Conservation (phyloP, 1,140 invertebrate species). For the Ridgeia piscesae region DNA sequence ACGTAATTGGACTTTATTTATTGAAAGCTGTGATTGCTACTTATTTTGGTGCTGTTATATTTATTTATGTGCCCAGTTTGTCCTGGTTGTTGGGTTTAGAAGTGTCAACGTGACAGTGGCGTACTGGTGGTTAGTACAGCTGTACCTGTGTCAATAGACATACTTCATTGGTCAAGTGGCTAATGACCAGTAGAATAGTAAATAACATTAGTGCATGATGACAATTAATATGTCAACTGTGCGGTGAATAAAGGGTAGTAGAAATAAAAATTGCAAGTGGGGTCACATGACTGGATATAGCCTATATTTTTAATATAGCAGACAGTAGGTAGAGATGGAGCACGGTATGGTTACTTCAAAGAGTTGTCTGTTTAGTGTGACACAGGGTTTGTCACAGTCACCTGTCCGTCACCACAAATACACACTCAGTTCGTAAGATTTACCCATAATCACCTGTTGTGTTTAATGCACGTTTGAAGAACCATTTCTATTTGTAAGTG, state of each 20-base stretch:
- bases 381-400: neutral
- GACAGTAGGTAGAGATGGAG: neutral
- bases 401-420: neutral
- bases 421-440: neutral
- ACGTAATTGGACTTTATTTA: neutral
- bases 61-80: neutral
- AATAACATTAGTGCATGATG: no score
- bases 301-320: no score
- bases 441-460: neutral
- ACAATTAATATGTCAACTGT: no score
- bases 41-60: neutral
- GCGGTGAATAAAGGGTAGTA: no score
- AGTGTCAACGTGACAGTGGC: neutral
- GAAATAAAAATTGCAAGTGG: no score
- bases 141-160: neutral
- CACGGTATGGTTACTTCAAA: neutral
- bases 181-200: neutral
- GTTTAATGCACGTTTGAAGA: neutral
- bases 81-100: neutral
- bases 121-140: neutral
- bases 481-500: constrained; percentile 1
- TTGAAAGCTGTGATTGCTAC: neutral
- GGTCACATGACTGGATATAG: no score
- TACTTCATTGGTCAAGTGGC: neutral
- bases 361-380: neutral